Conservation (phyloP, 2,888 invertebrate species). For the Gymnocheta viridis region DNA sequence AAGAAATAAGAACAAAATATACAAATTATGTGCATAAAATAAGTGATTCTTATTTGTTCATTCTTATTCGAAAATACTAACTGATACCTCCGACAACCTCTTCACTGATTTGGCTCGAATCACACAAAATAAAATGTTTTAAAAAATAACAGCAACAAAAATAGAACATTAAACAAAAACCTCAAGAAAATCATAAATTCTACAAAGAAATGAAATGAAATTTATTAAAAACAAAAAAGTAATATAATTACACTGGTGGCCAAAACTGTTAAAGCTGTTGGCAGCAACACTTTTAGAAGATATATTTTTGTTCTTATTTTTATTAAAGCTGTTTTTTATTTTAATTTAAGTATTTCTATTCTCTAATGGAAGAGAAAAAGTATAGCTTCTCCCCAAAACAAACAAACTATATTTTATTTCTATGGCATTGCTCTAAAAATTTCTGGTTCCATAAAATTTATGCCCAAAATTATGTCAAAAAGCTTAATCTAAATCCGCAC, state of each 20-base stretch:
- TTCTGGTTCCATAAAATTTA: too few species aligned
- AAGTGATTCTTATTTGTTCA: slow-evolving; percentile 13
- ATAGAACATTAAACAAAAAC: slow-evolving; percentile 21
- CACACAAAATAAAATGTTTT: slow-evolving; percentile 18
- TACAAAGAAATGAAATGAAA: slow-evolving; percentile 44
- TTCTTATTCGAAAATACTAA: slow-evolving; percentile 1
- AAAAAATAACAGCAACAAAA: neutral
- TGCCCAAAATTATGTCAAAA: too few species aligned
- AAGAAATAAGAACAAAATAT: neutral
- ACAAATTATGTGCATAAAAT: slow-evolving; percentile 30
- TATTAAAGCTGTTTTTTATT: too few species aligned
- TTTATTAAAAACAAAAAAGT: slow-evolving; percentile 29
- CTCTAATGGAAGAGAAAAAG: too few species aligned
- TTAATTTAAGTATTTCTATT: too few species aligned
- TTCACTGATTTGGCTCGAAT: neutral
- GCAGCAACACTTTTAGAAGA: neutral
- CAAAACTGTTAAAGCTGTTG: neutral
- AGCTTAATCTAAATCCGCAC: too few species aligned
- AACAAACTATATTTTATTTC: too few species aligned
- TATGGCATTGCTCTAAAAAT: too few species aligned
- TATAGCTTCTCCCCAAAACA: too few species aligned
- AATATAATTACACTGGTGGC: slow-evolving; percentile 3
- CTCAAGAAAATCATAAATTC: slow-evolving; percentile 6
- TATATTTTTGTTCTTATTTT: neutral
- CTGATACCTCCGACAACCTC: neutral